phyloP scores from a whole-genome alignment of 2,113 vertebrate species.

The Podilymbus podiceps region DNA sequence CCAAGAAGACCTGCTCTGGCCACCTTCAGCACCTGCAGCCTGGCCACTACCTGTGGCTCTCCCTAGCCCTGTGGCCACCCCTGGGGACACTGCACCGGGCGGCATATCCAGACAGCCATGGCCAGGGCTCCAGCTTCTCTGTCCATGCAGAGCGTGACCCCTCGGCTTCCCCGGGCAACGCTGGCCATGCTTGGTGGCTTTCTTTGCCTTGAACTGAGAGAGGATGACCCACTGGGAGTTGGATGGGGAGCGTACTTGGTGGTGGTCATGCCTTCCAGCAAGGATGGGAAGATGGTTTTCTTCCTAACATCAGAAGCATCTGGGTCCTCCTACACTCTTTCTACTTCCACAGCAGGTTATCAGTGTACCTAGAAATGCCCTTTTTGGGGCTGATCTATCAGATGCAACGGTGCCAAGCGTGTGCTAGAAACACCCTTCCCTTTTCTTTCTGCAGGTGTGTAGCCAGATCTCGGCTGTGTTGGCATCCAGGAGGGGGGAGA shows the following conservation, averaged over 20 bases:
- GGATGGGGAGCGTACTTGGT: background rate
- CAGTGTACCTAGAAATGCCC: background rate
- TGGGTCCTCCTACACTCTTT: background rate
- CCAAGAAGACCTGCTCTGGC: background rate
- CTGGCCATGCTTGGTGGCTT: background rate
- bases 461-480: background rate
- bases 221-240: background rate
- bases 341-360: background rate
- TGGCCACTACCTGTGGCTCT: background rate
- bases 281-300: background rate
- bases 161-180: rapidly evolving
- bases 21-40: background rate
- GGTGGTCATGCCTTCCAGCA: background rate
- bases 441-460: background rate
- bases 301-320: background rate
- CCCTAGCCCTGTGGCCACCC: background rate
- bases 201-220: background rate
- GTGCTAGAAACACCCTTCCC: background rate
- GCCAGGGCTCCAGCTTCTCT: background rate
- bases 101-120: background rate
- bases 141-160: background rate
- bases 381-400: background rate
- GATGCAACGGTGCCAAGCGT: background rate
- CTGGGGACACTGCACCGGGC: too few species aligned
- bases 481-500: background rate